Conservation (phyloP, 2,113 vertebrate species). For the Raja brachyura region DNA sequence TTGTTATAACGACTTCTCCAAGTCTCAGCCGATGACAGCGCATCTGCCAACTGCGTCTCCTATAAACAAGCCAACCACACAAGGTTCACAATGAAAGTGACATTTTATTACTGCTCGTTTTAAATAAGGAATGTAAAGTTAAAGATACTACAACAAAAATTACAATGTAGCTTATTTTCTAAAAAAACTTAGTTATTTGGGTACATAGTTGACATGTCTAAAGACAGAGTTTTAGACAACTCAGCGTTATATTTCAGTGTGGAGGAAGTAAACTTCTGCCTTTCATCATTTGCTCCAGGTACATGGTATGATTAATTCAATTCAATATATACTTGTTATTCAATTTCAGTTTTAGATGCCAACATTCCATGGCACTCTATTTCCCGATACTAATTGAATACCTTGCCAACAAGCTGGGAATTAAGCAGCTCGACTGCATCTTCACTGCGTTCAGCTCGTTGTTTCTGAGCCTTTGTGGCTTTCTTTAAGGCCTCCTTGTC, state of each 20-base stretch:
- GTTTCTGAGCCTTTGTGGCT: constrained; percentile 70
- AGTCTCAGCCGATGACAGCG: constrained; percentile 61
- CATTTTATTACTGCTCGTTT: not conserved
- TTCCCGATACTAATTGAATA: constrained; percentile 42
- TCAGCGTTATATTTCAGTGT: too few relatives aligned
- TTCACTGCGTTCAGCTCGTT: constrained; percentile 70
- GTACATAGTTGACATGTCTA: too few relatives aligned
- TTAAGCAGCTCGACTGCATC: constrained; percentile 63
- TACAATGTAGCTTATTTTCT: not conserved
- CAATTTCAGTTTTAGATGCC: not conserved
- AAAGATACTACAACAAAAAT: not conserved
- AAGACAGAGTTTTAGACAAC: too few relatives aligned
- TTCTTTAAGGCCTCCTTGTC: constrained; percentile 79
- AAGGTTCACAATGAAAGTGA: not conserved
- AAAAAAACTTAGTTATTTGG: too few relatives aligned
- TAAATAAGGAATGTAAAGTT: not conserved
- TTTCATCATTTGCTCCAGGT: too few relatives aligned
- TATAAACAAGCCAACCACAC: constrained; percentile 43
- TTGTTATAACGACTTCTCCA: constrained; percentile 68
- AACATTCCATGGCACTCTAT: not conserved
- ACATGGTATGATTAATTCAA: too few relatives aligned
- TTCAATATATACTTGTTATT: too few relatives aligned
- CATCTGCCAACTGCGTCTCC: constrained; percentile 68
- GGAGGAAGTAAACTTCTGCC: too few relatives aligned
- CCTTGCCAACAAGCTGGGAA: constrained; percentile 72